These are phyloP conservation scores for Dolichoris vasculosae DNA, from an alignment of 1,140 invertebrate genomes.

Conservation along the genomic window DNA sequence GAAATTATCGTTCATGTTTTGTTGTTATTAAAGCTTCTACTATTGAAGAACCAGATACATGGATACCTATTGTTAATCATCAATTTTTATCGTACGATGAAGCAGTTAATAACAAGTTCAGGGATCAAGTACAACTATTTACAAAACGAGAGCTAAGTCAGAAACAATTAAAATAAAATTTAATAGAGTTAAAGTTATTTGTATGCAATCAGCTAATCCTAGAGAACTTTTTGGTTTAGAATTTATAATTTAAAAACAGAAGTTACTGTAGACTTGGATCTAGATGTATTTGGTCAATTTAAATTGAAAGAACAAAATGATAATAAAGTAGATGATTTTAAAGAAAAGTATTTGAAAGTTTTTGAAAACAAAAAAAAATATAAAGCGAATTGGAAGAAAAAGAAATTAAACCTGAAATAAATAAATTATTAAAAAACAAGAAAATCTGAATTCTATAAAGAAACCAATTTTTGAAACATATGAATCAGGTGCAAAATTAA, in stretches of 20 bases:
- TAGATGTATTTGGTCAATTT: constrained; percentile 69
- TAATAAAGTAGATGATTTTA: constrained; percentile 59
- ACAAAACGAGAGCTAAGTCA: constrained; percentile 69
- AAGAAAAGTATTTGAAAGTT: constrained; percentile 63
- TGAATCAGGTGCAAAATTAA: constrained; percentile 59
- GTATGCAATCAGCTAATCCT: constrained; percentile 71
- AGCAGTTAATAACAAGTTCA: constrained; percentile 66
- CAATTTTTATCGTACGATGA: constrained; percentile 70
- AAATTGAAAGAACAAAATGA: constrained; percentile 64
- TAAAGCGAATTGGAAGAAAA: constrained; percentile 62
- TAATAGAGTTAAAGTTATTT: constrained; percentile 68
- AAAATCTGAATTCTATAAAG: constrained; percentile 55
- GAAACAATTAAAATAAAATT: constrained; percentile 67
- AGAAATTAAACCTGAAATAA: constrained; percentile 58
- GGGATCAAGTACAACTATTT: constrained; percentile 70
- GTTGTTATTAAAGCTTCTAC: constrained; percentile 68
- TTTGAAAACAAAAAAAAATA: constrained; percentile 59
- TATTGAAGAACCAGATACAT: constrained; percentile 65
- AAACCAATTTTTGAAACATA: constrained; percentile 64
- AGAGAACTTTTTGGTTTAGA: constrained; percentile 67
- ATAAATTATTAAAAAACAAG: constrained; percentile 64
- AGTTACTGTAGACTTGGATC: constrained; percentile 62
- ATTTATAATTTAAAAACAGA: constrained; percentile 68
- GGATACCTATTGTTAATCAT: constrained; percentile 68
- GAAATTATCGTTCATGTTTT: constrained; percentile 69